Conservation (phyloP, 2,888 invertebrate species). For the Maniola hyperantus region DNA sequence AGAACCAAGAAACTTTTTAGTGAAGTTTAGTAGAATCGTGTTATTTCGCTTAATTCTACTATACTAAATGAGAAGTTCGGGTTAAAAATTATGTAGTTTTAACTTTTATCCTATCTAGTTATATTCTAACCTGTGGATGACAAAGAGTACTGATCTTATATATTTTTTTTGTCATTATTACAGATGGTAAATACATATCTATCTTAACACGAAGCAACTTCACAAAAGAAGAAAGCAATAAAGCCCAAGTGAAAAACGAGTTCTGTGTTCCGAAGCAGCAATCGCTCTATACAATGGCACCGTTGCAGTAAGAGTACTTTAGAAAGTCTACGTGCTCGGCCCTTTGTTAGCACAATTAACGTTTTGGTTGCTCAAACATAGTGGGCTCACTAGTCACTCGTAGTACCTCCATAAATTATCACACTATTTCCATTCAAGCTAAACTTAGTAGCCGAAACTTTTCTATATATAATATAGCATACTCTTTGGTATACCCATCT, state of each 20-base stretch:
- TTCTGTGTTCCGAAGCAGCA: constrained; percentile 29
- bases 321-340: constrained; percentile 63
- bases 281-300: constrained; percentile 32
- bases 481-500: background rate
- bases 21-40: too few relatives aligned
- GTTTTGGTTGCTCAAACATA: constrained; percentile 46
- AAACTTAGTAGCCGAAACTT: background rate
- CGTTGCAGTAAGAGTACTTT: constrained; percentile 48
- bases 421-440: constrained; percentile 1
- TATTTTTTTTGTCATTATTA: too few relatives aligned
- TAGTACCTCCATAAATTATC: background rate
- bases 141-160: too few relatives aligned
- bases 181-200: background rate
- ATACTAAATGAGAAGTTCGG: too few relatives aligned
- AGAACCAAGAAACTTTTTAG: too few relatives aligned
- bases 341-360: constrained; percentile 72
- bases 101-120: too few relatives aligned
- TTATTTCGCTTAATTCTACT: too few relatives aligned
- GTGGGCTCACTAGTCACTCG: constrained; percentile 19
- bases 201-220: constrained; percentile 8
- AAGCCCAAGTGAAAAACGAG: constrained; percentile 32
- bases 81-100: too few relatives aligned
- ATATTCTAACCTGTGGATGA: too few relatives aligned
- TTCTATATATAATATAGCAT: too few relatives aligned
- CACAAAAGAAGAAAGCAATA: constrained; percentile 27